These are phyloP conservation scores for Tyto alba DNA, from an alignment of 2,113 vertebrate genomes.

Conservation along the genomic window DNA sequence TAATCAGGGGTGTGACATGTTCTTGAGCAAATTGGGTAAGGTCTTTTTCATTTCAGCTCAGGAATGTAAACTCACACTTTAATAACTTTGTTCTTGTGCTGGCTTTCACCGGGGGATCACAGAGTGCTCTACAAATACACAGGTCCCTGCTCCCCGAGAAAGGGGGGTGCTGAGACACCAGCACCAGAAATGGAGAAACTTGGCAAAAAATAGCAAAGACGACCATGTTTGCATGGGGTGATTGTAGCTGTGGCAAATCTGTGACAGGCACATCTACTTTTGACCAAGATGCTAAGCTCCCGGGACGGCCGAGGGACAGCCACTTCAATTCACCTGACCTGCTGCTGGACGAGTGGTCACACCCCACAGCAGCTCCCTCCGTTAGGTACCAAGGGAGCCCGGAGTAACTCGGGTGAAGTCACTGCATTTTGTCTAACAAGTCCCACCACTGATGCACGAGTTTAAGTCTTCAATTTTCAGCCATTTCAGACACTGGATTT, in stretches of 20 bases:
- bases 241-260: neutral
- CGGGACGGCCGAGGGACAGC: neutral
- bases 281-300: neutral
- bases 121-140: neutral
- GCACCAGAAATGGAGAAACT: neutral
- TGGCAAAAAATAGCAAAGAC: neutral
- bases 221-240: neutral
- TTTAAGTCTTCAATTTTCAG: neutral
- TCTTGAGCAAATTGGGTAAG: neutral
- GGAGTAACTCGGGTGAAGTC: neutral
- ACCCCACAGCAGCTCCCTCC: neutral
- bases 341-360: neutral
- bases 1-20: neutral
- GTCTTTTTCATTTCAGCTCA: neutral
- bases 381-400: rapidly evolving
- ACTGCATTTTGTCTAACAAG: neutral
- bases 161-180: too few species aligned
- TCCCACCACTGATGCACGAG: neutral
- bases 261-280: neutral
- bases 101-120: neutral
- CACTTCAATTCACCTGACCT: neutral
- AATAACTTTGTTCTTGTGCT: neutral
- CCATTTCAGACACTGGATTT: neutral
- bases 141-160: neutral
- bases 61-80: neutral